Evolutionary conservation across 2,797 vertebrate genomes (phyloP).

Genomic region (Rhynchotus rufescens): DNA sequence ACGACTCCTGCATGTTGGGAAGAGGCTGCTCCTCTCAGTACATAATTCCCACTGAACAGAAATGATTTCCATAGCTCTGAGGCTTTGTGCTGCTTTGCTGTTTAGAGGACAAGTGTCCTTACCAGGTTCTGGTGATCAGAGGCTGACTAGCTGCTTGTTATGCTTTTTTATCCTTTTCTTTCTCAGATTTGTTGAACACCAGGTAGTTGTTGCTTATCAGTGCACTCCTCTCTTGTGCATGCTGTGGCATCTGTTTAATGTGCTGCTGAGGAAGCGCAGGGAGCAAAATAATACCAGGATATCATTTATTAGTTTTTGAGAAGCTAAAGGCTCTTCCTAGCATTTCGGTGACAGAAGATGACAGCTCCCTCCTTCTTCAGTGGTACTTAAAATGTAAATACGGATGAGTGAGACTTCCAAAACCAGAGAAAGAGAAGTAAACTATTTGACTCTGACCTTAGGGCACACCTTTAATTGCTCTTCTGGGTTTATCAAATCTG

Average conservation of each 20-base stretch:
- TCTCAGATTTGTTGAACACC: not conserved
- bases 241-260: not conserved
- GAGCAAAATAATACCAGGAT: not conserved
- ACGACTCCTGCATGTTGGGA: fast-evolving
- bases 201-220: not conserved
- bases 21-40: fast-evolving
- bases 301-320: conserved; percentile 8
- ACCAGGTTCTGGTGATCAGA: not conserved
- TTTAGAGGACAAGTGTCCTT: not conserved
- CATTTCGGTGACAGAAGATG: not conserved
- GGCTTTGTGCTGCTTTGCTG: not conserved
- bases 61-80: not conserved
- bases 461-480: fast-evolving
- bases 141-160: not conserved
- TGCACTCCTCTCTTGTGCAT: fast-evolving
- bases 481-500: not conserved
- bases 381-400: not conserved
- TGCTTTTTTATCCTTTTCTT: not conserved
- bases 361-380: not conserved
- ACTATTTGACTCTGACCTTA: not conserved
- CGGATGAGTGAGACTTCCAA: not conserved
- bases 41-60: not conserved
- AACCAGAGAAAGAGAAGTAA: fast-evolving
- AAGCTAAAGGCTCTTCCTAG: not conserved
- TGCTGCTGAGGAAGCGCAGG: not conserved